Evolutionary conservation across 2,113 vertebrate species (phyloP), one percentile per base, ranked within the genome.

Genomic region (Solea solea): DNA sequence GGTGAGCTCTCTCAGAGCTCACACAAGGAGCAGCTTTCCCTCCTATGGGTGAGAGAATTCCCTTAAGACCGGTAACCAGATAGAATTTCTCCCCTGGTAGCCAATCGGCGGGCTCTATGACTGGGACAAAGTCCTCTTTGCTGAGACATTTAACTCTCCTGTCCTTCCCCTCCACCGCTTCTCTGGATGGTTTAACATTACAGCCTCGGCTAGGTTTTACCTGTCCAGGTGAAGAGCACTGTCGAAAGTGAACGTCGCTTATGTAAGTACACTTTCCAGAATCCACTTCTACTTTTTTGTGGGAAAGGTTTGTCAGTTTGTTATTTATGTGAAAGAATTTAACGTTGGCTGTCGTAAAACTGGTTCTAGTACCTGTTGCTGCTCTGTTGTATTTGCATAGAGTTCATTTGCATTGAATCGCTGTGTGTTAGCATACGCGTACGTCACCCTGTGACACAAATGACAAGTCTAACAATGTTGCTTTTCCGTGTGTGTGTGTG

Each of bases 121-220:
- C 58, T 11, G 70, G 86, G 81, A 89, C 88, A 91, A 91, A 91
- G 91, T 91, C 90, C 81, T 82, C 39, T 79, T 80, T 56, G 39
- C 77, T 54, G 74, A 82, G 72, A 82, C 63, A 82, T 74, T 76
- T 76, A 66, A 68, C 81, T 65, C 15, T 66, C 76, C 69, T n/a
- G 51, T 62, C 49, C 56, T 55, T 57, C 41, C 79, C 45, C 74
- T 68, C 52, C 74, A 50, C 80, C 74, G 62, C 71, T 65, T 58
- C 66, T 66, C 41, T 76, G 66, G 62, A 8, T 15, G 81, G 85
- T 87, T 73, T 90, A 86, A 55, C 44, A 71, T 90, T 92, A 87
- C 89, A 80, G 70, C 80, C 80, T 69, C 51, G 64, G 68, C 21
- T 7, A 50, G 63, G 76, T 76, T 82, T 80, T 89, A 93, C 92